phyloP scores from a whole-genome alignment of 2,797 vertebrate genomes.

The Agapornis canus region DNA sequence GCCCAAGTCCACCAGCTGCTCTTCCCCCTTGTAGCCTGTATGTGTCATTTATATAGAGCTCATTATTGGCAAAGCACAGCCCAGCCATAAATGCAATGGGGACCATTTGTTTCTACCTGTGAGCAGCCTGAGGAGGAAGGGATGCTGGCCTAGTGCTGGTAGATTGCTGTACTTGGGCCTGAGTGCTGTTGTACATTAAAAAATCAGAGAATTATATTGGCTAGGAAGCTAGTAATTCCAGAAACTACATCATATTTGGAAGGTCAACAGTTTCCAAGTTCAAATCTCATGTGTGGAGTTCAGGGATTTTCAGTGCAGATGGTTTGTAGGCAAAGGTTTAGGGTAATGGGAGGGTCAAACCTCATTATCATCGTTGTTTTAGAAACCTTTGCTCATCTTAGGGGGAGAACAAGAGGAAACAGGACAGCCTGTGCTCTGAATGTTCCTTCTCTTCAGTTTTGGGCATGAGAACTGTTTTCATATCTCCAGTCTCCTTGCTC shows the following conservation, averaged over 20 bases:
- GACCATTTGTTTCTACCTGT: neutral
- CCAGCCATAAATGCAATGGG: neutral
- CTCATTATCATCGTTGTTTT: constrained; percentile 16
- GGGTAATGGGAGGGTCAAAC: constrained; percentile 10
- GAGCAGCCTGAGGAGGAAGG: neutral
- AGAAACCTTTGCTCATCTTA: constrained; percentile 21
- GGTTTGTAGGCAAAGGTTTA: constrained; percentile 20
- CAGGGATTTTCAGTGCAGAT: constrained; percentile 32
- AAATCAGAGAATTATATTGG: neutral
- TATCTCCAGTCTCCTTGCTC: neutral
- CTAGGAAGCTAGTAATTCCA: constrained; percentile 12
- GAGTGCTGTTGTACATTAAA: neutral
- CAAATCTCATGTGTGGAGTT: constrained; percentile 6
- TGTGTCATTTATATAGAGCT: neutral
- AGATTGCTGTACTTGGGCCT: neutral
- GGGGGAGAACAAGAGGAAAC: neutral
- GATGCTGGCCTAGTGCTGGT: neutral
- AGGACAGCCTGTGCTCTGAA: neutral
- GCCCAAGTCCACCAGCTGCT: neutral
- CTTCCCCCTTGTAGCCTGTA: neutral
- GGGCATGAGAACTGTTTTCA: neutral
- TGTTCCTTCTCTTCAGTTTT: neutral
- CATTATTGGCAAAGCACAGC: neutral
- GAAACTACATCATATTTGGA: constrained; percentile 20
- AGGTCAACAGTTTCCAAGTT: constrained; percentile 21